phyloP scores from a whole-genome alignment of 2,113 vertebrate genomes.

The Malaclemys terrapin region DNA sequence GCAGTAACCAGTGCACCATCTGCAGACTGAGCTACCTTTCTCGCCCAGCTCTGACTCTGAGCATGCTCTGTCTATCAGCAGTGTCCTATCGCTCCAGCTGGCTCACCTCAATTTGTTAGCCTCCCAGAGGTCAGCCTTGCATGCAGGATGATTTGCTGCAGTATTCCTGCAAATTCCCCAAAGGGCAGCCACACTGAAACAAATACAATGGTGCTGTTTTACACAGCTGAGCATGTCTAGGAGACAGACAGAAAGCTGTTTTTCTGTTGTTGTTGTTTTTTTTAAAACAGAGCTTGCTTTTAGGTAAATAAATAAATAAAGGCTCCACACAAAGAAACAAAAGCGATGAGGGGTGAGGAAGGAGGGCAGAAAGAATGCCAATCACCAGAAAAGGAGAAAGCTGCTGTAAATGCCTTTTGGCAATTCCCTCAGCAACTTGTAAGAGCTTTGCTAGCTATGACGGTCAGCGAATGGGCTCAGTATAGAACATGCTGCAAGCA shows the following conservation, averaged over 20 bases:
- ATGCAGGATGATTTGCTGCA: conserved; percentile 73
- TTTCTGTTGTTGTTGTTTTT: neutral
- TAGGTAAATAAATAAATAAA: neutral
- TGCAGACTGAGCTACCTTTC: conserved; percentile 56
- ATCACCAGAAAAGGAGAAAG: neutral
- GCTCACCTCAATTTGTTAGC: conserved; percentile 77
- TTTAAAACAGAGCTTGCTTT: neutral
- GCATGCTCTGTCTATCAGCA: conserved; percentile 66
- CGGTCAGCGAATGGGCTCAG: conserved; percentile 33
- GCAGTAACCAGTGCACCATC: conserved; percentile 40
- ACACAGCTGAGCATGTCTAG: neutral
- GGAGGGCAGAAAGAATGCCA: neutral
- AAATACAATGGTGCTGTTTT: neutral
- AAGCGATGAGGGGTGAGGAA: neutral
- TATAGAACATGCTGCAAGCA: neutral
- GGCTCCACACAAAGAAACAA: neutral
- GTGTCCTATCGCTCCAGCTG: conserved; percentile 70
- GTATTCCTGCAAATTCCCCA: conserved; percentile 64
- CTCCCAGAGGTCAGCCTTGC: conserved; percentile 73
- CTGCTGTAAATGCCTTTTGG: neutral
- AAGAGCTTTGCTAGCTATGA: neutral
- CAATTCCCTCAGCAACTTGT: conserved; percentile 16
- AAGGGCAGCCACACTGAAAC: conserved; percentile 26
- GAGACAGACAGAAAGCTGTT: neutral
- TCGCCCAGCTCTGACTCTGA: conserved; percentile 68